A percentile compares a stretch with the other conserved stretches of the same genome.
phyloP scores from a whole-genome alignment of 92 coral and sea anemone genomes.

The Zoanthus sansibaricus region DNA sequence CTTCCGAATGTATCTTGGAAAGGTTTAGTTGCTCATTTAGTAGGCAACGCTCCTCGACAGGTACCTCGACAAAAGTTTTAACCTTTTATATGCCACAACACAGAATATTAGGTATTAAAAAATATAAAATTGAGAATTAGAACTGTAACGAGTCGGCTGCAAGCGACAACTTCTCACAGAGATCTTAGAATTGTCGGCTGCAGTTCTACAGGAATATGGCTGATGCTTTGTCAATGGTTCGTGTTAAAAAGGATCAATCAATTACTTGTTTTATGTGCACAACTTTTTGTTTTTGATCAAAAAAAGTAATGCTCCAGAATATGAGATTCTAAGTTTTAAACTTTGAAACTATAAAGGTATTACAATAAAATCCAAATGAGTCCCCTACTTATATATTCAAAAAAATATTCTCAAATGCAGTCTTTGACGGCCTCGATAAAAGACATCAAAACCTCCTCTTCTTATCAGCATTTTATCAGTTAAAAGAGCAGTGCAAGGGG shows the following conservation, averaged over 20 bases:
- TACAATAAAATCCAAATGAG: not conserved
- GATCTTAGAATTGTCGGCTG: too few species aligned
- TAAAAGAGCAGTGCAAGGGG: not conserved
- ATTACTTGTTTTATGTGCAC: not conserved
- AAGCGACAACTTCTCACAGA: too few species aligned
- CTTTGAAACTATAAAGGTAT: too few species aligned
- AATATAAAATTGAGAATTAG: too few species aligned
- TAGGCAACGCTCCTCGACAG: not conserved
- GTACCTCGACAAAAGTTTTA: not conserved
- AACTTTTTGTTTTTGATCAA: not conserved
- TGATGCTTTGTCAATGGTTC: not conserved
- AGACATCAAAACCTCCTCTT: not conserved
- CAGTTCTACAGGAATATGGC: not conserved
- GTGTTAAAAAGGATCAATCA: not conserved
- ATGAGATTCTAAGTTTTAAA: too few species aligned
- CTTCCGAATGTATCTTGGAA: not conserved
- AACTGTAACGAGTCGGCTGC: too few species aligned
- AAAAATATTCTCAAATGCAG: not conserved
- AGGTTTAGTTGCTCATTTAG: slow-evolving; percentile 1
- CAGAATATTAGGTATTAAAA: too few species aligned
- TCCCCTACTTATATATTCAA: not conserved
- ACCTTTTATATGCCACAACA: too few species aligned
- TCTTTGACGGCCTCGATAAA: not conserved
- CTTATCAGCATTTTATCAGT: slow-evolving; percentile 18
- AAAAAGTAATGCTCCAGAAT: not conserved